A percentile compares a stretch with the other conserved stretches of the same genome.
Evolutionary conservation across 1,140 invertebrate genomes (phyloP).

Genomic region (Gerris buenoi): DNA sequence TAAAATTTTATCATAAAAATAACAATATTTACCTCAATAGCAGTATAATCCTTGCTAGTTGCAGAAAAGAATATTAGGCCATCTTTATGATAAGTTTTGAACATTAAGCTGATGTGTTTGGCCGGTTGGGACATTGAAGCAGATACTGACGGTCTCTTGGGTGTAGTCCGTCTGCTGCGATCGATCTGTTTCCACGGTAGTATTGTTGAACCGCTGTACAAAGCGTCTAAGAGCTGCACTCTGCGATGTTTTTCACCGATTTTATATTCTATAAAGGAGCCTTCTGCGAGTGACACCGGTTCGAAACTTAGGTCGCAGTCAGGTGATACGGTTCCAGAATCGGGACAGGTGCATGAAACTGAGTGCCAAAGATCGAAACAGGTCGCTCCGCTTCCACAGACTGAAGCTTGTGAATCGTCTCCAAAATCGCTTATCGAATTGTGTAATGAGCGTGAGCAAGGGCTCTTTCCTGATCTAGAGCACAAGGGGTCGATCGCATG

Average conservation of each 20-base stretch:
- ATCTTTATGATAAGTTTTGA: constrained; percentile 57
- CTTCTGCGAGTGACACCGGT: constrained; percentile 58
- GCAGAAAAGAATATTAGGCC: constrained; percentile 68
- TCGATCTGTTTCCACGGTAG: constrained; percentile 34
- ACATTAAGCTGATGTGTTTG: constrained; percentile 63
- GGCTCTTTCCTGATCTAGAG: constrained; percentile 40
- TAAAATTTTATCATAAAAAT: no score
- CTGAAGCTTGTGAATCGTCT: constrained; percentile 26
- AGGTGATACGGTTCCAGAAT: constrained; percentile 45
- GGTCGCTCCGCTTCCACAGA: constrained; percentile 46
- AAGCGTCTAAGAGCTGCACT: constrained; percentile 63
- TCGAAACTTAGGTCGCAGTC: constrained; percentile 63
- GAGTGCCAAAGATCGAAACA: constrained; percentile 75
- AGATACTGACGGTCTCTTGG: not conserved
- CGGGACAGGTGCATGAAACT: constrained; percentile 51
- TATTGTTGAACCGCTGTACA: constrained; percentile 53
- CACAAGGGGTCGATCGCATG: constrained; percentile 59
- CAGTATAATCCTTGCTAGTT: constrained; percentile 74
- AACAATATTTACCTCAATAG: constrained; percentile 48
- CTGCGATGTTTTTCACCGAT: constrained; percentile 69
- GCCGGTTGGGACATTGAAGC: constrained; percentile 28
- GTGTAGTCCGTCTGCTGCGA: constrained; percentile 11
- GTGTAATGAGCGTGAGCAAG: constrained; percentile 30
- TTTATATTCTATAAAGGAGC: constrained; percentile 54
- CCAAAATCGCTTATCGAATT: constrained; percentile 14